Base-by-base conservation (phyloP, 2,888 invertebrate genomes). In the Theodoxus fluviatilis region DNA sequence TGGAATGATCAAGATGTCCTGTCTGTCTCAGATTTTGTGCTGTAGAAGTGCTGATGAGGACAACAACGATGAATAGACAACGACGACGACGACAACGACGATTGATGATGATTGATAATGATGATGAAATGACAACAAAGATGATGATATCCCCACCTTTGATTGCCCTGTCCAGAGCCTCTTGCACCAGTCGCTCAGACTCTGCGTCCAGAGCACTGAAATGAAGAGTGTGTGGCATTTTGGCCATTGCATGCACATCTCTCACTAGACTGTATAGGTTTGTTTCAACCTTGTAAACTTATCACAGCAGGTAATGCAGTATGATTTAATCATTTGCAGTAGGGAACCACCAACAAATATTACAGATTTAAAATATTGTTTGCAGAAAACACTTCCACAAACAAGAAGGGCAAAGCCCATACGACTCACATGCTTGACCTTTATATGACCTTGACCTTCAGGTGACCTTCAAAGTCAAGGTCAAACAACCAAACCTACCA, bases 201-300 rank as follows among this genome's bases (percentile, higher is more conserved):
- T 95, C 94, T 0, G 95, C 92, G 89, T 97, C 97, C 75, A 97
- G 87, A 0, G 97, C 96, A 89, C 96, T 96, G 76, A n/a, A 49
- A 55, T 28, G 37, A 35, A 22, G 9, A 25, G n/a, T n/a, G n/a
- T n/a, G n/a, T n/a, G n/a, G n/a, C n/a, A n/a, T n/a, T n/a, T n/a
- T n/a, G n/a, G n/a, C n/a, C n/a, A n/a, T n/a, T n/a, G n/a, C n/a
- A n/a, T n/a, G n/a, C n/a, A n/a, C n/a, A n/a, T n/a, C n/a, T n/a
- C n/a, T n/a, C n/a, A n/a, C n/a, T n/a, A n/a, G n/a, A n/a, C n/a
- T n/a, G n/a, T n/a, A n/a, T n/a, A n/a, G n/a, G n/a, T n/a, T n/a
- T n/a, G n/a, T n/a, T n/a, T n/a, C n/a, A n/a, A n/a, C n/a, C n/a
- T n/a, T n/a, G n/a, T n/a, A n/a, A n/a, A n/a, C n/a, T n/a, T n/a